A percentile compares a stretch with the other conserved stretches of the same genome.
Conservation (phyloP, 2,113 vertebrate species). For the Cryptoleucopteryx plumbea region DNA sequence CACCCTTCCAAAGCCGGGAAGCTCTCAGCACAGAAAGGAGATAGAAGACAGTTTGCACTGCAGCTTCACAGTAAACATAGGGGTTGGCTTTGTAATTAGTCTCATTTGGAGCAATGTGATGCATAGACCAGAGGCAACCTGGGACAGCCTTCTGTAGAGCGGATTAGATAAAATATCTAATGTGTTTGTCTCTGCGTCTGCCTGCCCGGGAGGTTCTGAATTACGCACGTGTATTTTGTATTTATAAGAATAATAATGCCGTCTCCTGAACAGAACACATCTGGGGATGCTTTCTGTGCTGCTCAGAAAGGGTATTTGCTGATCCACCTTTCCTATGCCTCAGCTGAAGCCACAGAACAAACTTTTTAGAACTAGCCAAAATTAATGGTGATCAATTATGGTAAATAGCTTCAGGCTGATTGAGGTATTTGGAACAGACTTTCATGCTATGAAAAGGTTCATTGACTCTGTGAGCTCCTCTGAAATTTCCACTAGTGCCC, state of each 20-base stretch:
- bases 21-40: background rate
- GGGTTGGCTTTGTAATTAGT: background rate
- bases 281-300: background rate
- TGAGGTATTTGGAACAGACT: background rate
- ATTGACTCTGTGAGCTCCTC: background rate
- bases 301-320: background rate
- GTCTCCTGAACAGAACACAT: background rate
- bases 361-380: background rate
- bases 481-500: background rate
- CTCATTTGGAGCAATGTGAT: background rate
- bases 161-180: background rate
- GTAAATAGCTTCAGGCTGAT: background rate
- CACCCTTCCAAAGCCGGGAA: background rate
- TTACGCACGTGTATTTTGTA: background rate
- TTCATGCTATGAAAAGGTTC: background rate
- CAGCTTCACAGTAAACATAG: background rate
- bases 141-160: background rate
- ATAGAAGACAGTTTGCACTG: background rate
- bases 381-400: background rate
- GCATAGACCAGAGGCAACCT: background rate
- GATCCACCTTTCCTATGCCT: no score
- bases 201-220: background rate
- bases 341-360: background rate
- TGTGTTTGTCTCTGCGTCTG: background rate
- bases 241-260: background rate